Percentiles rank a stretch among this genome's conserved stretches.
Conservation (phyloP, 2,797 vertebrate species). For the Melopsittacus undulatus region DNA sequence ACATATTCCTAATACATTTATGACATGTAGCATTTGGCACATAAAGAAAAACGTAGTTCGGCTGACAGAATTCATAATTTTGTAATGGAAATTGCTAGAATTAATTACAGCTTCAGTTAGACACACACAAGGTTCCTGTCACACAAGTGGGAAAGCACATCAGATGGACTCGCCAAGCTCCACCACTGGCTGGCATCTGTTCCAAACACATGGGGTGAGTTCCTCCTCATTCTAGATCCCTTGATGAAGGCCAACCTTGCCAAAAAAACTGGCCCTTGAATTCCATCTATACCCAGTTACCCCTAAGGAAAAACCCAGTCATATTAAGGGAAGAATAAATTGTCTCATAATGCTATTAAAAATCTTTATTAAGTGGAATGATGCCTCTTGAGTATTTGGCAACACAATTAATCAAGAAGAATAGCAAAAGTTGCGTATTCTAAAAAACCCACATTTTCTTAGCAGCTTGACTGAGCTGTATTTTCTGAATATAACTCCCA, state of each 20-base stretch:
- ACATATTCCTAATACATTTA: background rate
- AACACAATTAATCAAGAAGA: background rate
- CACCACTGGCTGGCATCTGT: background rate
- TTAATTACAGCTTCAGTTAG: background rate
- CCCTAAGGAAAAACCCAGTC: background rate
- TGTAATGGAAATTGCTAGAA: background rate
- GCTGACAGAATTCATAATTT: background rate
- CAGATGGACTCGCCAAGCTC: background rate
- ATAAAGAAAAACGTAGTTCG: background rate
- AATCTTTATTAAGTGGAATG: background rate
- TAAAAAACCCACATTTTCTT: background rate
- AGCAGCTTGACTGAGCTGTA: background rate
- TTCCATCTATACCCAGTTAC: background rate
- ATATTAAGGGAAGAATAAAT: background rate
- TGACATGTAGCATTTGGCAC: background rate
- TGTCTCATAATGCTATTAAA: conserved; percentile 5
- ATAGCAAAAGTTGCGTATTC: background rate
- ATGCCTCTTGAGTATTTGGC: background rate
- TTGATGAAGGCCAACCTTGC: background rate
- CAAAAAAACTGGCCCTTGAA: background rate
- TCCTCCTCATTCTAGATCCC: background rate
- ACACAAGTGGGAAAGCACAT: background rate
- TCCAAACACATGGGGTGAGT: rapidly evolving
- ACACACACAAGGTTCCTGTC: background rate
- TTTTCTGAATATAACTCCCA: background rate